A percentile compares a stretch with the other conserved stretches of the same genome.
These are phyloP conservation scores for Abrostola triplasia DNA, from an alignment of 2,888 invertebrate species.

Conservation along the genomic window DNA sequence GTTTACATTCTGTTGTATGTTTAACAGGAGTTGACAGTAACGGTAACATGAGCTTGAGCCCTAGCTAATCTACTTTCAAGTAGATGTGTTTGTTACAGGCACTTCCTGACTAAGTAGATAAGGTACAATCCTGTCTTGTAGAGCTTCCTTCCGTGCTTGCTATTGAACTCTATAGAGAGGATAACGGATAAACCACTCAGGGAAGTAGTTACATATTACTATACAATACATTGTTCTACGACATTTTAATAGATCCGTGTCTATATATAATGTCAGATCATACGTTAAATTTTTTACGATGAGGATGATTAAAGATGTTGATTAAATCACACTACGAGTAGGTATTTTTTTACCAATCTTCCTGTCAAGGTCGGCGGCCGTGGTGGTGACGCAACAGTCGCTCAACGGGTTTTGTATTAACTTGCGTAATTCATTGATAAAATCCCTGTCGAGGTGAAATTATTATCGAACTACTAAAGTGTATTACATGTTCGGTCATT, in stretches of 20 bases:
- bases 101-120: slow-evolving; percentile 82
- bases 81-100: slow-evolving; percentile 70
- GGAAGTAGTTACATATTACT: slow-evolving; percentile 57
- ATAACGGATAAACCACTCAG: slow-evolving; percentile 81
- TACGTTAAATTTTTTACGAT: slow-evolving; percentile 30
- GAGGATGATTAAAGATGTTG: slow-evolving; percentile 41
- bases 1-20: slow-evolving; percentile 35
- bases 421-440: slow-evolving; percentile 77
- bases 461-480: slow-evolving; percentile 15
- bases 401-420: slow-evolving; percentile 76
- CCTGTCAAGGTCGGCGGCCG: slow-evolving; percentile 78
- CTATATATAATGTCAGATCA: slow-evolving; percentile 24
- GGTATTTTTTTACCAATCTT: slow-evolving; percentile 49
- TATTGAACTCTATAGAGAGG: slow-evolving; percentile 65
- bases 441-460: slow-evolving; percentile 53
- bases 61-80: slow-evolving; percentile 75
- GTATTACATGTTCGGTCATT: no score
- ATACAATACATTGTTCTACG: slow-evolving; percentile 24
- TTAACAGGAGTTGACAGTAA: slow-evolving; percentile 62
- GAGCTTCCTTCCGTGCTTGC: slow-evolving; percentile 82
- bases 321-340: slow-evolving; percentile 33
- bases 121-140: slow-evolving; percentile 74
- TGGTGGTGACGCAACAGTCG: slow-evolving; percentile 77
- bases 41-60: slow-evolving; percentile 74
- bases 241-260: slow-evolving; percentile 27